phyloP scores from a whole-genome alignment of 2,797 vertebrate species.

The Rallus crepitans region DNA sequence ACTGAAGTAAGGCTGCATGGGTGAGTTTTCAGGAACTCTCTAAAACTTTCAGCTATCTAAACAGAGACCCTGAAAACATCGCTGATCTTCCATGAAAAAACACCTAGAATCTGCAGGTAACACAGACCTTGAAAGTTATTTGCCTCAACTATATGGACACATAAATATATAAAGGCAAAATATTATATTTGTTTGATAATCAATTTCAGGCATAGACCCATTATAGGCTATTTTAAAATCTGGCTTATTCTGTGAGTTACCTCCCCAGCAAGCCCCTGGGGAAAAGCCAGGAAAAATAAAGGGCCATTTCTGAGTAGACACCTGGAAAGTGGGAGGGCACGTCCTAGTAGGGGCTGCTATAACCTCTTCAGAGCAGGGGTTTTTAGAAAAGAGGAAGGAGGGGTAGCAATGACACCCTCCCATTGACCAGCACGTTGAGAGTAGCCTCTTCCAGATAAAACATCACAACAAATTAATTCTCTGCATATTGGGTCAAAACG shows the following conservation, averaged over 20 bases:
- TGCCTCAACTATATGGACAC: neutral
- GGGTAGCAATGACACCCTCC: neutral
- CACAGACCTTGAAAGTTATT: neutral
- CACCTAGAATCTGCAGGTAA: neutral
- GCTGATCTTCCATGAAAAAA: neutral
- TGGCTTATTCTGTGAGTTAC: neutral
- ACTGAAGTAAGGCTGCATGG: neutral
- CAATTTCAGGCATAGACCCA: neutral
- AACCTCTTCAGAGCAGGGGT: neutral
- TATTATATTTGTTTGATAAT: neutral
- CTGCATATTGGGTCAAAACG: neutral
- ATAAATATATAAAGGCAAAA: neutral
- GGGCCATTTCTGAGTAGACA: neutral
- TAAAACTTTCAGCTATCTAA: neutral
- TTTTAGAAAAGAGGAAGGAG: neutral
- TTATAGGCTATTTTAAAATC: neutral
- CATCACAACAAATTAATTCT: neutral
- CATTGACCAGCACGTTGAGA: neutral
- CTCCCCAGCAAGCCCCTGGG: neutral
- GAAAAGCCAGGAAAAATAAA: neutral
- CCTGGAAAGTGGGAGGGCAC: neutral
- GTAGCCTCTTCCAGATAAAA: neutral
- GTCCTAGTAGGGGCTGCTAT: neutral
- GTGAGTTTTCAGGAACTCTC: neutral
- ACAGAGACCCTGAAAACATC: neutral